Evolutionary conservation across 2,113 vertebrate genomes (phyloP).

Genomic region (Recurvirostra avosetta): DNA sequence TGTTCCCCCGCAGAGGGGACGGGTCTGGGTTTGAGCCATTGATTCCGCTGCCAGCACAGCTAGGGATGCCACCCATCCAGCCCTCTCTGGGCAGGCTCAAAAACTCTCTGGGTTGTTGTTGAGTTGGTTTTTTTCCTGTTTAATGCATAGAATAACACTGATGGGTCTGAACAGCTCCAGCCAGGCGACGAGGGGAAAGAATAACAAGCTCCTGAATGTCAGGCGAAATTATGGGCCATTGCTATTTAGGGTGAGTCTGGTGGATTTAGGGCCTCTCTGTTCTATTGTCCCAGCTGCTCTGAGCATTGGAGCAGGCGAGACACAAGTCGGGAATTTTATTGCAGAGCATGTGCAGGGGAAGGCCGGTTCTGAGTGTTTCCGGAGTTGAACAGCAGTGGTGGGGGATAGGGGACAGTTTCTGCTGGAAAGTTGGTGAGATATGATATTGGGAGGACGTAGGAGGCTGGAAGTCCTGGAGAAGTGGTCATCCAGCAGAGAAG

Average conservation of each 20-base stretch:
- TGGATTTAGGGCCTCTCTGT: constrained; percentile 85
- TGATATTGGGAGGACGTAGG: not conserved
- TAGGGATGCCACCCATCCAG: not conserved
- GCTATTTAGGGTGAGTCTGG: constrained; percentile 89
- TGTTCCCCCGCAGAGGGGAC: not conserved
- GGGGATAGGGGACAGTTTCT: not conserved
- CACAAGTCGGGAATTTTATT: constrained; percentile 67
- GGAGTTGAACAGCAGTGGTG: not conserved
- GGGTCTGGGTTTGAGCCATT: not conserved
- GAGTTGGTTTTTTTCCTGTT: constrained; percentile 58
- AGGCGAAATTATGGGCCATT: constrained; percentile 85
- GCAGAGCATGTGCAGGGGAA: not conserved
- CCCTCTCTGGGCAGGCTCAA: not conserved
- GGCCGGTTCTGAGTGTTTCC: not conserved
- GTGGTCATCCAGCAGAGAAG: not conserved
- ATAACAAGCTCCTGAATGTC: constrained; percentile 91
- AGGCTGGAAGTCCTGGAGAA: not conserved
- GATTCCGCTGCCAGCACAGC: not conserved
- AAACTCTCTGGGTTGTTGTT: constrained; percentile 41
- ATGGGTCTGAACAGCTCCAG: constrained; percentile 92
- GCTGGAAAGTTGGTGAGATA: not conserved
- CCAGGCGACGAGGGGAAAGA: constrained; percentile 90
- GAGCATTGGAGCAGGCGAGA: constrained; percentile 62
- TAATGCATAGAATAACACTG: constrained; percentile 80
- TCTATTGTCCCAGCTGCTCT: constrained; percentile 81